These are phyloP conservation scores for Ibidorhyncha struthersii DNA, from an alignment of 2,113 vertebrate species.

Conservation along the genomic window DNA sequence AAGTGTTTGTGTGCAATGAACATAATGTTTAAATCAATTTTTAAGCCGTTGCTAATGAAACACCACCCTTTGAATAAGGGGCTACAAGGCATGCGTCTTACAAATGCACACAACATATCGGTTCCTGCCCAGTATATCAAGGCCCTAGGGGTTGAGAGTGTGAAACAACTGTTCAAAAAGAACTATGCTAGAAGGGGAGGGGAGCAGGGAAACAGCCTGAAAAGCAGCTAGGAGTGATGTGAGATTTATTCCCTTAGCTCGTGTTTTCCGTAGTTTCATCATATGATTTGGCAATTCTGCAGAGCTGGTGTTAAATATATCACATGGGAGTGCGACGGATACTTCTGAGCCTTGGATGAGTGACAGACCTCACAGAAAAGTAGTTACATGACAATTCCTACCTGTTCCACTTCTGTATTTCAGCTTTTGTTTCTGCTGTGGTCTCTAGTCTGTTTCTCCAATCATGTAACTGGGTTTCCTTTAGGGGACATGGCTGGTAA, in stretches of 20 bases:
- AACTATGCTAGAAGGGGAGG: neutral
- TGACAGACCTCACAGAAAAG: neutral
- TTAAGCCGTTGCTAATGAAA: slow-evolving; percentile 44
- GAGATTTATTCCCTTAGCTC: neutral
- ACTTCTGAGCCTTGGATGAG: neutral
- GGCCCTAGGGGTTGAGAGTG: neutral
- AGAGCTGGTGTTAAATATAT: neutral
- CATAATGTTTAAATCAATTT: slow-evolving; percentile 45
- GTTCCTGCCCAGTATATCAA: neutral
- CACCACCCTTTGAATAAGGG: neutral
- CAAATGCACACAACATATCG: neutral
- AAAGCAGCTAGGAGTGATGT: neutral
- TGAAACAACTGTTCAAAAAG: neutral
- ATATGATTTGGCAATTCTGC: slow-evolving; percentile 15
- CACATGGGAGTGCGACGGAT: neutral
- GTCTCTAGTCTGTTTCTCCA: neutral
- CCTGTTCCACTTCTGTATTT: neutral
- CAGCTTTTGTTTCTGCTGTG: neutral
- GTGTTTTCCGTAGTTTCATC: neutral
- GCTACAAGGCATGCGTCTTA: neutral
- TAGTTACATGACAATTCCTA: neutral
- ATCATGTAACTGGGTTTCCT: neutral
- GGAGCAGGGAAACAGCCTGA: neutral
- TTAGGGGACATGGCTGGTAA: neutral
- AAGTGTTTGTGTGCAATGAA: slow-evolving; percentile 37